Evolutionary conservation across 64 coral and sea anemone genomes (phyloP).

Genomic region (Catalaphyllia jardinei): DNA sequence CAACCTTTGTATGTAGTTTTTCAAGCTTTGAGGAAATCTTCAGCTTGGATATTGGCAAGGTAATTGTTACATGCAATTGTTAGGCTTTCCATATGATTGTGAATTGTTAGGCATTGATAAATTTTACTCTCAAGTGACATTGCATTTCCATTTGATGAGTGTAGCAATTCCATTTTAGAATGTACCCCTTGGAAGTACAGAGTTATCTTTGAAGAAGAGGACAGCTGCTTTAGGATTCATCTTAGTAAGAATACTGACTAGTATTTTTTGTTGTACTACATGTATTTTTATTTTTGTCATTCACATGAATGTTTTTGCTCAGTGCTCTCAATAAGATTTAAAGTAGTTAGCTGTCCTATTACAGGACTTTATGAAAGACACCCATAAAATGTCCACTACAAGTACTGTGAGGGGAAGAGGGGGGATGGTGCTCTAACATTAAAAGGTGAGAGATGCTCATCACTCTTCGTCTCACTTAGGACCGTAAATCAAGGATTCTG

Average conservation of each 20-base stretch:
- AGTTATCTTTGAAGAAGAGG: background rate
- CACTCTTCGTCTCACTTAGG: no score
- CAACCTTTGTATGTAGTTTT: conserved; percentile 25
- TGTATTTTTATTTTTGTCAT: background rate
- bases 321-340: no score
- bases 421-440: no score
- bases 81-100: background rate
- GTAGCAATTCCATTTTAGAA: background rate
- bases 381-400: no score
- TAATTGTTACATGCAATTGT: background rate
- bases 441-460: no score
- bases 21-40: background rate
- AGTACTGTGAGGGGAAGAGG: no score
- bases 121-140: background rate
- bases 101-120: background rate
- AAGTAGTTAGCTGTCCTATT: no score
- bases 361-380: no score
- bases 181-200: background rate
- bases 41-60: conserved; percentile 10
- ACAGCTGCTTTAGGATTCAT: conserved; percentile 11
- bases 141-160: background rate
- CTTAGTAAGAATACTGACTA: background rate
- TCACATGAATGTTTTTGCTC: background rate
- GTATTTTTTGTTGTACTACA: background rate
- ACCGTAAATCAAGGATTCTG: no score